Conservation (phyloP, 1,140 invertebrate genomes). For the Hetaerina americana region DNA sequence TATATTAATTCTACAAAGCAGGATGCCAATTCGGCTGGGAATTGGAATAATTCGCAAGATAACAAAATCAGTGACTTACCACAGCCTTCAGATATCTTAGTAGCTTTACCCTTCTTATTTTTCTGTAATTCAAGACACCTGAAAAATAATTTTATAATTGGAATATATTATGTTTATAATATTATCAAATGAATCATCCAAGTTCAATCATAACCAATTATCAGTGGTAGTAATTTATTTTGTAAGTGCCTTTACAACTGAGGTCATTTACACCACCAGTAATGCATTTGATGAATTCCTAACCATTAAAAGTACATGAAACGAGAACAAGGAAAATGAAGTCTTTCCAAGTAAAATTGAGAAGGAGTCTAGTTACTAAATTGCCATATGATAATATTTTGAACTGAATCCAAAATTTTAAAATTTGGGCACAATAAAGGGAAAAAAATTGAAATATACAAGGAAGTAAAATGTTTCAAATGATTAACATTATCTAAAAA, state of each 20-base stretch:
- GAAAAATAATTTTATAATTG: constrained; percentile 8
- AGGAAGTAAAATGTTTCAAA: no score
- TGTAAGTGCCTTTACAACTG: neutral
- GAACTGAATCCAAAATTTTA: no score
- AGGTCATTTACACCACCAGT: neutral
- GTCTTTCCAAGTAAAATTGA: no score
- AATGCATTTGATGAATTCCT: neutral
- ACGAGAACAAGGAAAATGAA: no score
- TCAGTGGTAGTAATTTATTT: neutral
- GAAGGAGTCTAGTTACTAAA: no score
- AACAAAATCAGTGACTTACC: constrained; percentile 32
- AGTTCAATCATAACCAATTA: neutral
- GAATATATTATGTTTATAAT: neutral
- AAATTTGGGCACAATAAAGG: no score
- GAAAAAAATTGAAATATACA: no score
- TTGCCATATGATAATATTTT: no score
- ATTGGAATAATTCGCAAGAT: neutral
- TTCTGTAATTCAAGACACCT: constrained; percentile 81
- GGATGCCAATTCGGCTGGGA: neutral
- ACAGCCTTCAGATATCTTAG: constrained; percentile 35
- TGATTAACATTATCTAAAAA: no score
- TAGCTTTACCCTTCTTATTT: constrained; percentile 43
- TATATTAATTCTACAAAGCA: neutral
- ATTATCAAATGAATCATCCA: neutral
- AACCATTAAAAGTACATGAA: neutral